Percentiles rank a stretch among this genome's conserved stretches.
These are phyloP conservation scores for Eristalis pertinax DNA, from an alignment of 2,888 invertebrate genomes.

Conservation along the genomic window DNA sequence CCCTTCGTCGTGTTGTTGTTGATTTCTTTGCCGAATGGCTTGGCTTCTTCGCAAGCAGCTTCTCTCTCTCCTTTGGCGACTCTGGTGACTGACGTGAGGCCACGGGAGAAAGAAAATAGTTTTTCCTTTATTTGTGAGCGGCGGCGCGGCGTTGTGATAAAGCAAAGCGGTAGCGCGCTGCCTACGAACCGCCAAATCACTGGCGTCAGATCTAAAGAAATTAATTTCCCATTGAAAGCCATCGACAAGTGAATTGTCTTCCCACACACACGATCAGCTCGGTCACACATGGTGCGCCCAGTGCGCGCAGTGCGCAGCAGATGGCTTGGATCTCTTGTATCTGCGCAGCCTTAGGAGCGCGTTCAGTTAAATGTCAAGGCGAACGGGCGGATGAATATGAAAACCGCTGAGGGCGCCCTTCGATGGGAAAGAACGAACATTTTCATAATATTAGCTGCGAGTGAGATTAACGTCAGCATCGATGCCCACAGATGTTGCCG, in stretches of 20 bases:
- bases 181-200: conserved; percentile 66
- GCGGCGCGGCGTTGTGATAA: conserved; percentile 41
- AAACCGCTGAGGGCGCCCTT: conserved; percentile 60
- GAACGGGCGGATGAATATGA: conserved; percentile 45
- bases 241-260: conserved; percentile 72
- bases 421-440: conserved; percentile 63
- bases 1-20: too few relatives aligned
- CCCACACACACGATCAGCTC: conserved; percentile 54
- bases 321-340: conserved; percentile 25
- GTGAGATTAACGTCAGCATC: conserved; percentile 61
- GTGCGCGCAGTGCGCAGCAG: neutral
- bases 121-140: conserved; percentile 23
- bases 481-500: conserved; percentile 29
- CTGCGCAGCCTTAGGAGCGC: conserved; percentile 18
- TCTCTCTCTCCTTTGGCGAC: conserved; percentile 51
- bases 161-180: conserved; percentile 58
- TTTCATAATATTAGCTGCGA: conserved; percentile 59
- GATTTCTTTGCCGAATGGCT: neutral
- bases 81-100: conserved; percentile 35
- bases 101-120: conserved; percentile 30
- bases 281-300: neutral
- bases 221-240: conserved; percentile 65
- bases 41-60: conserved; percentile 32
- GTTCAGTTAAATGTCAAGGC: conserved; percentile 70
- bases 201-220: conserved; percentile 68